phyloP scores from a whole-genome alignment of 2,888 invertebrate genomes.

The Alsophila aescularia region DNA sequence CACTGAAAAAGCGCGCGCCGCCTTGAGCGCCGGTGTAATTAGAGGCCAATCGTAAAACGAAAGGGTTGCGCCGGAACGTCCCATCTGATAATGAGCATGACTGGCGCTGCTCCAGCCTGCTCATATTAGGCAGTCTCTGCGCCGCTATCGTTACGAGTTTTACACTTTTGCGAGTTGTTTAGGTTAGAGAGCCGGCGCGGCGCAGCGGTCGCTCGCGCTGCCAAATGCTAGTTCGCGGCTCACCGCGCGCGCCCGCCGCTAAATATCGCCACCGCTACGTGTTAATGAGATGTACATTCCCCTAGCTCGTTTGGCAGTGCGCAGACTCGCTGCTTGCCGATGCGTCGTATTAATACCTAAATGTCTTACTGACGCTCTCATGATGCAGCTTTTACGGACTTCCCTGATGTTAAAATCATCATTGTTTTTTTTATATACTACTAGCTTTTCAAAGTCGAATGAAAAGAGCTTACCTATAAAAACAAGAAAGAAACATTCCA shows the following conservation, averaged over 20 bases:
- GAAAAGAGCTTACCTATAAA: conserved; percentile 24
- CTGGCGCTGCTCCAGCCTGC: conserved; percentile 80
- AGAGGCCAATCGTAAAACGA: conserved; percentile 84
- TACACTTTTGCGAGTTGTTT: conserved; percentile 85
- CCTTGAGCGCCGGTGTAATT: conserved; percentile 81
- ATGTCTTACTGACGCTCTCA: background rate
- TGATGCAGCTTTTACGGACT: background rate
- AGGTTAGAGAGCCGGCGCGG: conserved; percentile 76
- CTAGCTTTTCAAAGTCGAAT: background rate
- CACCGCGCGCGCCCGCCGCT: conserved; percentile 74
- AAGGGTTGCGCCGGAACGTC: conserved; percentile 78
- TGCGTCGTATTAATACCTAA: conserved; percentile 16
- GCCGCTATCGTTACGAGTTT: conserved; percentile 82
- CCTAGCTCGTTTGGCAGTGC: conserved; percentile 72
- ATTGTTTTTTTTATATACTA: background rate
- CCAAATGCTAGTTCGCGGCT: conserved; percentile 84
- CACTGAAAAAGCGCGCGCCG: conserved; percentile 71
- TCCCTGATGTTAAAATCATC: too few relatives aligned
- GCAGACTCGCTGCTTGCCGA: conserved; percentile 38
- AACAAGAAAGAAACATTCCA: conserved; percentile 41
- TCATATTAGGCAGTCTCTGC: conserved; percentile 78
- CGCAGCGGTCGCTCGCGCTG: conserved; percentile 69
- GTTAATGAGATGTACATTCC: conserved; percentile 78
- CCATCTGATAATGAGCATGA: conserved; percentile 83
- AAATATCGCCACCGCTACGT: conserved; percentile 73